Conservation (phyloP, 1,140 invertebrate species). For the Drosophila pectinifera region DNA sequence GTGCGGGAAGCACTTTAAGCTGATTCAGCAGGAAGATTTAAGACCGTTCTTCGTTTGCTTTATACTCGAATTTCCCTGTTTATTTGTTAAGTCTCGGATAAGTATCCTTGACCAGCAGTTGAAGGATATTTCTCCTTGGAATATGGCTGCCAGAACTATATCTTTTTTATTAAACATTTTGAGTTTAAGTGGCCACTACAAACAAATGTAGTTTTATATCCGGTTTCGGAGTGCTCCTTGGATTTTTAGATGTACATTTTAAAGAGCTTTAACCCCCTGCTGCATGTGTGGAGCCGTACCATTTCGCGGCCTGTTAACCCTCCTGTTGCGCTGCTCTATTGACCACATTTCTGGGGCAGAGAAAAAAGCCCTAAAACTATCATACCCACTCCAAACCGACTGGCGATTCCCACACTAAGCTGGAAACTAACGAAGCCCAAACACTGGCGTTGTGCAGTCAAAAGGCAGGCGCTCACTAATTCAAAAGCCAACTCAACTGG, state of each 20-base stretch:
- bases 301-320: slow-evolving; percentile 52
- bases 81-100: slow-evolving; percentile 1
- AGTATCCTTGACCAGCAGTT: background rate
- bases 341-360: slow-evolving; percentile 33
- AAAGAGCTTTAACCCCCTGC: background rate
- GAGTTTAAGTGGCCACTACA: too few relatives aligned
- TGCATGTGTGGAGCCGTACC: background rate
- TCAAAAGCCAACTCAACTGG: slow-evolving; percentile 77
- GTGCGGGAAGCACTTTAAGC: slow-evolving; percentile 19
- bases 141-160: background rate
- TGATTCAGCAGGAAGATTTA: slow-evolving; percentile 16
- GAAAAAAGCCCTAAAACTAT: slow-evolving; percentile 19
- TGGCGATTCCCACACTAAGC: slow-evolving; percentile 28
- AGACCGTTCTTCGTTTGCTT: background rate
- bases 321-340: slow-evolving; percentile 65
- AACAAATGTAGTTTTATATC: too few relatives aligned
- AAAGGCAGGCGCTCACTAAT: slow-evolving; percentile 73
- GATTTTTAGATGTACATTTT: background rate
- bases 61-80: background rate
- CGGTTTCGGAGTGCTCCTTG: too few relatives aligned
- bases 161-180: background rate
- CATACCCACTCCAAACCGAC: slow-evolving; percentile 19
- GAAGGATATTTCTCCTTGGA: background rate
- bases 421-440: slow-evolving; percentile 75
- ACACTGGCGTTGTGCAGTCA: slow-evolving; percentile 75